Evolutionary conservation across 2,113 vertebrate genomes (phyloP), one percentile per base, ranked within the genome.

Genomic region (Tupaia chinensis): DNA sequence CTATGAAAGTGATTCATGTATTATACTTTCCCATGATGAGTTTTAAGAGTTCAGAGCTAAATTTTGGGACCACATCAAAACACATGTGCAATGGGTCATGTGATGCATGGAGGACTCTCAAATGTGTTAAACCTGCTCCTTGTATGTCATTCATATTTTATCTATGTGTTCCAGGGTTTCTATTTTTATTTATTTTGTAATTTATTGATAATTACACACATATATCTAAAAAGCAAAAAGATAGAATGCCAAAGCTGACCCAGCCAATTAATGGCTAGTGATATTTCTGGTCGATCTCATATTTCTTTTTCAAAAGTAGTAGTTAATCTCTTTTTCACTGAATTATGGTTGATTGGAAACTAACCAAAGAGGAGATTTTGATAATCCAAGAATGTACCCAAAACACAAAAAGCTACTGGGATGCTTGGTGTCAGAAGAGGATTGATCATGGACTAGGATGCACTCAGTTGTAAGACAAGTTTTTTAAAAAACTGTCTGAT

Each of bases 121-220:
- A 4, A 44, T 44, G 44, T 44, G 44, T 44, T 44, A 44, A 44
- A 44, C 44, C 44, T 44, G 44, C 5, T 44, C 44, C 44, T 44
- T 16, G 3, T 32, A 11, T n/a, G 20, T 77, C 54, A 53, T 19
- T 32, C 61, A 22, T 12, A 34, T 54, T 80, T 80, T 78, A 78
- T 25, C 22, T 34, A 17, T 5, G 9, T 13, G 56, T 91, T 70
- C 44, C 12, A 76, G 16, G 8, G 25, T 25, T 74, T 95, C 22
- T 76, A 84, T 56, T 90, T 86, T 87, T 74, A 1, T 53, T 77
- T 91, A 82, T 60, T 66, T 72, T 83, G 53, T 32, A 83, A 58
- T 54, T 83, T 83, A 66, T 60, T 7, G 77, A 13, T 91, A 20
- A n/a, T 77, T 20, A 70, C 4, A 56, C 19, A 70, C 1, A 10